Evolutionary conservation across 2,888 invertebrate genomes (phyloP), one percentile per base, ranked within the genome.

Genomic region (Cheilosia soror): DNA sequence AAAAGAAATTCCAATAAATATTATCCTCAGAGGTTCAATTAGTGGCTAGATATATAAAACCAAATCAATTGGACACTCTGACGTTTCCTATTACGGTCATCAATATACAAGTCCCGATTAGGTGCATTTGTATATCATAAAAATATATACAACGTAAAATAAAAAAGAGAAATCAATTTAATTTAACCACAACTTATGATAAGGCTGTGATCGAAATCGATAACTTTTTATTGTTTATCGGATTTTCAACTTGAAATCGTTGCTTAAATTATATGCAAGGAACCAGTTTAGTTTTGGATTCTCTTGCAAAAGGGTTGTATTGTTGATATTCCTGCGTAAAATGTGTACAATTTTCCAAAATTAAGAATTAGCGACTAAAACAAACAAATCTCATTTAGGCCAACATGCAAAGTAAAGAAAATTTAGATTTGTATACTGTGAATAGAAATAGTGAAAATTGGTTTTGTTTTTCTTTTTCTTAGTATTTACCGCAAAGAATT

Each of bases 241-340:
- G 29, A 42, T 37, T 93, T 94, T 53, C 90, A 96, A 96, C 33
- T 47, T 51, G n/a, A 78, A 72, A 73, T 77, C 60, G 37, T 68
- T 57, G 37, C 42, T 25, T 13, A 66, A 29, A 53, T 63, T 37
- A n/a, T 29, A 33, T 3, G 11, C 6, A 15, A 53, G 37, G 37
- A 63, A 83, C 73, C 60, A 66, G 65, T 68, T 55, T 72, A 9
- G 27, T 47, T 31, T 69, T 44, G n/a, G 20, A 20, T 76, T 33
- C 29, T 37, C 63, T 58, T 47, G 62, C 40, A 65, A 63, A 62
- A 62, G 66, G 76, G 58, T 62, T 78, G 29, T 47, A 31, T 20
- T 13, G 47, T 27, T 58, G 72, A 72, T 73, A 51, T 13, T 20
- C 20, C 33, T 27, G 29, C 55, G 33, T 31, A 76, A 66, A 79